Percentiles rank a stretch among this genome's conserved stretches.
These are phyloP conservation scores for Penaeus indicus DNA, from an alignment of 1,140 invertebrate species.

Conservation along the genomic window DNA sequence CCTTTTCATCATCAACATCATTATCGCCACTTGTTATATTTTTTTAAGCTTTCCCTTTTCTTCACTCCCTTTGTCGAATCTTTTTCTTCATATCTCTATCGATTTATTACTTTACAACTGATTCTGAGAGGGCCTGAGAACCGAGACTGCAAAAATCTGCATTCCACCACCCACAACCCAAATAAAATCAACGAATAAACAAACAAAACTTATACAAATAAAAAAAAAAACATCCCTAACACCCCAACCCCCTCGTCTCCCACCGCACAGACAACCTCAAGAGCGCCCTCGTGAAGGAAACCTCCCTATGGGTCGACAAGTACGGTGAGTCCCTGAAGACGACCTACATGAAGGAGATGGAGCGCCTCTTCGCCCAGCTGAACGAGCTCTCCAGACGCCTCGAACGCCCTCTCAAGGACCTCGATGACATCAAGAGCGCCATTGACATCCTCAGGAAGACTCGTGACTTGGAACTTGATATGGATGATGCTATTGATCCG, in stretches of 20 bases:
- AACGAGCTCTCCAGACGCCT: conserved; percentile 91
- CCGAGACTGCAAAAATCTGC: no score
- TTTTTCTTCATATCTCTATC: no score
- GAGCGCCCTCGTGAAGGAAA: conserved; percentile 86
- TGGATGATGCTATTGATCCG: conserved; percentile 92
- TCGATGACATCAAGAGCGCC: conserved; percentile 92
- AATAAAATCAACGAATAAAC: no score
- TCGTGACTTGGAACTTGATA: conserved; percentile 93
- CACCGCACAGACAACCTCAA: conserved; percentile 83
- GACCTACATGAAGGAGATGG: conserved; percentile 94
- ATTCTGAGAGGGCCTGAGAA: no score
- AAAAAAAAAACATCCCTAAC: conserved; percentile 61
- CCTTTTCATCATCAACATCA: no score
- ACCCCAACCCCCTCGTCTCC: conserved; percentile 60
- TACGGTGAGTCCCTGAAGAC: conserved; percentile 93
- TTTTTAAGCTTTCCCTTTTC: no score
- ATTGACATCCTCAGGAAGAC: conserved; percentile 96
- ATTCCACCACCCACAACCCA: no score
- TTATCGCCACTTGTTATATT: no score
- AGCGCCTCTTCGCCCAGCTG: conserved; percentile 93
- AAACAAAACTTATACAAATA: conserved; percentile 23
- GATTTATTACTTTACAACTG: no score
- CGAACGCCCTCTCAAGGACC: conserved; percentile 86
- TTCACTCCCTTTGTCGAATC: no score
- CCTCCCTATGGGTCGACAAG: conserved; percentile 81